These are phyloP conservation scores for Austrolebias charrua DNA, from an alignment of 2,797 vertebrate species.

Conservation along the genomic window DNA sequence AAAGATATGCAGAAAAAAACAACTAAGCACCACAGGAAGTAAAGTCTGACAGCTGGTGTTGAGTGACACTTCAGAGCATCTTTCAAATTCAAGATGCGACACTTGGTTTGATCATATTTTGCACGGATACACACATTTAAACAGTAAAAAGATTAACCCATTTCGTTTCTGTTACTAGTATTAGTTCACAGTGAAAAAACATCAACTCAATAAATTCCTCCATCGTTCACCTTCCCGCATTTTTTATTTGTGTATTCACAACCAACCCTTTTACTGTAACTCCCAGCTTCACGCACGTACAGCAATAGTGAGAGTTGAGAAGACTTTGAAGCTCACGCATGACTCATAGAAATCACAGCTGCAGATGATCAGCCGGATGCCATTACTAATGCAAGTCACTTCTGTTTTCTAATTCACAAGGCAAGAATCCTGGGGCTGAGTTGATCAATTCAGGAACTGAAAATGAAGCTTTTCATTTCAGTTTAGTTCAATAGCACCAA, in stretches of 20 bases:
- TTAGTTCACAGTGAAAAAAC: slow-evolving; percentile 5
- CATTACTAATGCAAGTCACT: slow-evolving; percentile 48
- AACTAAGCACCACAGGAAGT: slow-evolving; percentile 21
- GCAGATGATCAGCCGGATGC: slow-evolving; percentile 62
- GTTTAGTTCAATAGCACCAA: too few species aligned
- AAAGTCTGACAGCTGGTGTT: background rate
- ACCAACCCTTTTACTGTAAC: slow-evolving; percentile 39
- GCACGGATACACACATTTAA: background rate
- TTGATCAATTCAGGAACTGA: slow-evolving; percentile 9
- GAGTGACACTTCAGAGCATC: slow-evolving; percentile 14
- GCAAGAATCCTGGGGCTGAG: slow-evolving; percentile 24
- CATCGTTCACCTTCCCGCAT: slow-evolving; percentile 41
- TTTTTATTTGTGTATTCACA: slow-evolving; percentile 24
- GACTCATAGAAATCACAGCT: slow-evolving; percentile 72
- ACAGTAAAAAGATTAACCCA: background rate
- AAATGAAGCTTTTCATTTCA: slow-evolving; percentile 7
- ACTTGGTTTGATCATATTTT: background rate
- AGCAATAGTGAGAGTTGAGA: slow-evolving; percentile 40
- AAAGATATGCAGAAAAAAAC: slow-evolving; percentile 9
- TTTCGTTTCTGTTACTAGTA: slow-evolving; percentile 5
- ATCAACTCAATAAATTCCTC: slow-evolving; percentile 11
- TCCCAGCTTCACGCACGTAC: slow-evolving; percentile 13
- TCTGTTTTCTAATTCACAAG: slow-evolving; percentile 46
- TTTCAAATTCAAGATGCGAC: slow-evolving; percentile 14
- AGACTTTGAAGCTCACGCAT: slow-evolving; percentile 37